These are phyloP conservation scores for Lepus townsendii DNA, from an alignment of 2,797 vertebrate species.

Conservation along the genomic window DNA sequence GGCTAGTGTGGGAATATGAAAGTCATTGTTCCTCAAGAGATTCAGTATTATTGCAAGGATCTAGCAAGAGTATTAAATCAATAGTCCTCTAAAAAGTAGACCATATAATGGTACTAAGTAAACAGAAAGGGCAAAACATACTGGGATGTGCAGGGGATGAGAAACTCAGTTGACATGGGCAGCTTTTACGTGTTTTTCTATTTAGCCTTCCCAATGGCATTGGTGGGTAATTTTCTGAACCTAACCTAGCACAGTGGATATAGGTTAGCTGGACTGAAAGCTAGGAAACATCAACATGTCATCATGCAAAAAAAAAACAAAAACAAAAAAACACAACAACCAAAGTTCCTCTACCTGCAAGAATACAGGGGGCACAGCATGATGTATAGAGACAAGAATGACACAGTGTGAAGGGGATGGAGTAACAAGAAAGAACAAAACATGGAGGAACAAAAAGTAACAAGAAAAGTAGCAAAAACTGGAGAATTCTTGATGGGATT, in stretches of 20 bases:
- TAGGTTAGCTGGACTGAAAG: no score
- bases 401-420: not conserved
- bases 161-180: not conserved
- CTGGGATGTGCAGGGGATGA: not conserved
- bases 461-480: no score
- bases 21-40: not conserved
- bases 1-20: not conserved
- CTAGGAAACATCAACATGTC: rapidly evolving
- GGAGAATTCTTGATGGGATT: not conserved
- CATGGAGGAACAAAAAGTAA: no score
- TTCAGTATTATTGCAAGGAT: not conserved
- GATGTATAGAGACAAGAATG: not conserved
- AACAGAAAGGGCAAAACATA: not conserved
- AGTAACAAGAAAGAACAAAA: not conserved
- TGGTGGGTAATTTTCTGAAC: not conserved
- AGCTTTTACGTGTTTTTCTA: not conserved
- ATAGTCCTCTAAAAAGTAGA: not conserved
- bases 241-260: rapidly evolving
- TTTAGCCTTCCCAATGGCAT: rapidly evolving
- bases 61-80: not conserved
- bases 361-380: not conserved
- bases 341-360: not conserved
- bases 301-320: not conserved
- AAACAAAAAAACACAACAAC: not conserved
- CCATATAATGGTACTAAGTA: not conserved